Percentiles rank a stretch among this genome's conserved stretches.
Evolutionary conservation across 2,888 invertebrate genomes (phyloP).

Genomic region (Andrena bucephala): DNA sequence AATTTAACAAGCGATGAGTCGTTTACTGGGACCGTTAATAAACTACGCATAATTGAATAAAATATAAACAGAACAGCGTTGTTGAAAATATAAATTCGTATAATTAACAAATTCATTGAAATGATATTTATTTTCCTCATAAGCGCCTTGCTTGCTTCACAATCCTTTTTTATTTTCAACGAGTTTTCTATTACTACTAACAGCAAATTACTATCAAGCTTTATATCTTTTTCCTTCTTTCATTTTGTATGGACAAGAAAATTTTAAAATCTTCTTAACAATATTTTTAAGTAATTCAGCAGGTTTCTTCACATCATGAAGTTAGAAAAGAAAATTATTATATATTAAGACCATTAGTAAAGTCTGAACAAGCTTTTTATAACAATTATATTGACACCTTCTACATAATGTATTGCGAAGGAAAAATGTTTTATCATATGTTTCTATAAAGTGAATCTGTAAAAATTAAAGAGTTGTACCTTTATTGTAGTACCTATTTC

Average conservation of each 20-base stretch:
- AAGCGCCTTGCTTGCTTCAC: background rate
- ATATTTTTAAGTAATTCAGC: background rate
- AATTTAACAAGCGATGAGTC: background rate
- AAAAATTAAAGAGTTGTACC: no score
- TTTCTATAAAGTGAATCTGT: no score
- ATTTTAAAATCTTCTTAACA: background rate
- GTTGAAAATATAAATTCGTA: background rate
- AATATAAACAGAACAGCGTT: background rate
- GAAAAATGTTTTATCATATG: no score
- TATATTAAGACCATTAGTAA: no score
- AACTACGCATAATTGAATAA: background rate
- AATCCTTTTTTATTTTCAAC: background rate
- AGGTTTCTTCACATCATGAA: no score
- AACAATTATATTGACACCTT: no score
- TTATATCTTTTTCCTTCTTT: background rate
- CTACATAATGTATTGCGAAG: no score
- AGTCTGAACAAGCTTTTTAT: no score
- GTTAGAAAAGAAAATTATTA: no score
- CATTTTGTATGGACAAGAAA: background rate
- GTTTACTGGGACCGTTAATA: background rate
- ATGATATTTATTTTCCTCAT: background rate
- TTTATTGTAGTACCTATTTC: background rate
- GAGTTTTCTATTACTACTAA: background rate
- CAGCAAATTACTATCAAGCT: background rate
- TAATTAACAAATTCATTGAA: background rate